Evolutionary conservation across 2,797 vertebrate genomes (phyloP).

Genomic region (Sebastes iracundus): DNA sequence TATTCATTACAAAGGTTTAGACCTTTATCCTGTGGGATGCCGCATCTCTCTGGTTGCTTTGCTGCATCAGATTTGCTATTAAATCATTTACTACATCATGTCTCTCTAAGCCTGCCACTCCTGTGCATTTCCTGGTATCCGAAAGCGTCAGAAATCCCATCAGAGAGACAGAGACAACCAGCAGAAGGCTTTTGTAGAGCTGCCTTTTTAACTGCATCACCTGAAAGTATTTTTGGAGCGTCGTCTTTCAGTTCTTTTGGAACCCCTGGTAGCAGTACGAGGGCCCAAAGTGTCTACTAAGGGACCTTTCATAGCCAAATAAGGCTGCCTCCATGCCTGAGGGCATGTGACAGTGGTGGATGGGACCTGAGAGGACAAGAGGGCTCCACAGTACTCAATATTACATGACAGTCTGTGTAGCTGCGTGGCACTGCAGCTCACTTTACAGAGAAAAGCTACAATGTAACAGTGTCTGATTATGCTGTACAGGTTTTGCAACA

Average conservation of each 20-base stretch:
- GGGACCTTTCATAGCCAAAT: conserved; percentile 40
- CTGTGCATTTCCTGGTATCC: conserved; percentile 35
- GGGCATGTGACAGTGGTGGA: conserved; percentile 52
- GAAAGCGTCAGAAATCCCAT: conserved; percentile 64
- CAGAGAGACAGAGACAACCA: conserved; percentile 38
- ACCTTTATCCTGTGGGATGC: not conserved
- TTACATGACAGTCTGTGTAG: conserved; percentile 46
- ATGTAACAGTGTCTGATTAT: not conserved
- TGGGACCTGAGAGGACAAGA: conserved; percentile 37
- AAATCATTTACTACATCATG: conserved; percentile 56
- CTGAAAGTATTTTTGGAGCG: conserved; percentile 30
- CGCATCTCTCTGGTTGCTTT: not conserved
- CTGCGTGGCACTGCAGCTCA: not conserved
- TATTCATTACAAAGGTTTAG: not conserved
- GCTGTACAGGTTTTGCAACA: not conserved
- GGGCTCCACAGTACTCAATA: conserved; percentile 45
- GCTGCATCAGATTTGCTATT: conserved; percentile 57
- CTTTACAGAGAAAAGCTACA: conserved; percentile 5
- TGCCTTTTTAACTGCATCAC: conserved; percentile 27
- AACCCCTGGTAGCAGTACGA: conserved; percentile 16
- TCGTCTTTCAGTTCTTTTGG: conserved; percentile 26
- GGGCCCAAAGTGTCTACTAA: conserved; percentile 25
- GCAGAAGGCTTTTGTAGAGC: conserved; percentile 39
- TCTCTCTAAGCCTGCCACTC: conserved; percentile 32
- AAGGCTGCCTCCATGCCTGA: conserved; percentile 39